Base-by-base conservation (phyloP, 2,888 invertebrate species). In the Melikaiella ostensackeni region DNA sequence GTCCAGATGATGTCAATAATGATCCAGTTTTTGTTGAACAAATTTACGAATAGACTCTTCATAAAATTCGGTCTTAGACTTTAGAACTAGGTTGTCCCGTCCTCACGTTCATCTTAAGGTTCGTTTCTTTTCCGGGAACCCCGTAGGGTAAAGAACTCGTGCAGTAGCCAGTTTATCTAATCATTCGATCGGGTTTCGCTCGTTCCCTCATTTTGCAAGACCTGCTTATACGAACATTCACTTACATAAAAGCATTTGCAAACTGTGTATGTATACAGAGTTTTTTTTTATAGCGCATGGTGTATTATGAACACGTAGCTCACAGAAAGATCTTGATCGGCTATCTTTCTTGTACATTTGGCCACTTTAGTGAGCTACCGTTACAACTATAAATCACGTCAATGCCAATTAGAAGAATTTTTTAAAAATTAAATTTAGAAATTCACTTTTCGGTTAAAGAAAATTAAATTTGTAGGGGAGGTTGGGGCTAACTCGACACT, bases 51-150 rank as follows among this genome's bases (percentile, higher is more conserved):
- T 13, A 38, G 3, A 35, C 16, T 42, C 16, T 2, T 42, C 6
- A 6, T 16, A 84, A 80, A 87, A 84, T 85, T 85, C 85, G 85
- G 86, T 85, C 85, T 85, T 82, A 81, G 86, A 86, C 84, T 85
- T 86, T 87, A 86, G 81, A 82, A 84, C 85, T 85, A 84, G 80
- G 82, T 80, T 81, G 82, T 82, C 83, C 84, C 83, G 85, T 42
- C 16, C 85, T 42, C 42, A 84, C 84, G 87, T 86, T 46, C 46
- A 66, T 64, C 21, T 30, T 46, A 42, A 66, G 77, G 77, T 70
- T 75, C 79, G 75, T 82, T 81, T 84, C 83, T 85, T 87, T 89
- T 89, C 89, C 86, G 84, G 87, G 88, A 89, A 89, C 85, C 84
- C 84, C 83, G 82, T 77, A 83, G 82, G 83, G 82, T 77, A 82